phyloP scores from a whole-genome alignment of 2,113 vertebrate species.

The Atherinomorus stipes region DNA sequence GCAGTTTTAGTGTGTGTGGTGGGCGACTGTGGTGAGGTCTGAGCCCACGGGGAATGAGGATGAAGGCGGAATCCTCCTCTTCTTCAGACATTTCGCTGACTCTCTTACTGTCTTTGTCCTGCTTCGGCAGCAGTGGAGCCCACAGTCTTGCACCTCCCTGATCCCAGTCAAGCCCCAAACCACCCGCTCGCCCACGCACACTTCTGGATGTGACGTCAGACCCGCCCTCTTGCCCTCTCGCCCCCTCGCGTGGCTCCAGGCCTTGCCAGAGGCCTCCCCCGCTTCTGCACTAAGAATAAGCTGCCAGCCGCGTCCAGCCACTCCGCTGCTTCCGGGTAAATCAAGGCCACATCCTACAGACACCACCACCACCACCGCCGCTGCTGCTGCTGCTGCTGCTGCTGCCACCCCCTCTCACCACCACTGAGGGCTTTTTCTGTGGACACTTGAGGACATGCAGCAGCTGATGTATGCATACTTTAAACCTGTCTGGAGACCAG shows the following conservation, averaged over 20 bases:
- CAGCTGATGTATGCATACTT: constrained; percentile 35
- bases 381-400: not conserved
- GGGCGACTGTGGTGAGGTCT: constrained; percentile 42
- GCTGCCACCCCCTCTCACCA: constrained; percentile 29
- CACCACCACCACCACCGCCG: not conserved
- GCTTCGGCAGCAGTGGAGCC: constrained; percentile 60
- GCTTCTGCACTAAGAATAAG: constrained; percentile 70
- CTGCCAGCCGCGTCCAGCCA: constrained; percentile 14
- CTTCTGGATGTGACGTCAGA: constrained; percentile 53
- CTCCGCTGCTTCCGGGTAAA: constrained; percentile 59
- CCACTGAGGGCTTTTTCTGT: constrained; percentile 3
- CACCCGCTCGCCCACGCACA: constrained; percentile 56
- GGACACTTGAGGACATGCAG: constrained; percentile 59
- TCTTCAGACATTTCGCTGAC: constrained; percentile 61
- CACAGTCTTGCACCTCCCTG: constrained; percentile 56
- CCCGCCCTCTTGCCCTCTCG: constrained; percentile 46
- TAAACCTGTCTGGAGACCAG: constrained; percentile 45
- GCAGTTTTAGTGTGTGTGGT: constrained; percentile 32
- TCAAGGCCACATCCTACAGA: constrained; percentile 62
- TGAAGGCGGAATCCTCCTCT: constrained; percentile 14
- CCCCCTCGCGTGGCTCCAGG: constrained; percentile 57
- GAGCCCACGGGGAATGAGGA: constrained; percentile 35
- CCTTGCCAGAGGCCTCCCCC: constrained; percentile 51
- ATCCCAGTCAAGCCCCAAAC: constrained; percentile 63
- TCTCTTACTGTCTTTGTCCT: constrained; percentile 31